A percentile compares a stretch with the other conserved stretches of the same genome.
Conservation (phyloP, 1,140 invertebrate genomes). For the Neelides sp. region DNA sequence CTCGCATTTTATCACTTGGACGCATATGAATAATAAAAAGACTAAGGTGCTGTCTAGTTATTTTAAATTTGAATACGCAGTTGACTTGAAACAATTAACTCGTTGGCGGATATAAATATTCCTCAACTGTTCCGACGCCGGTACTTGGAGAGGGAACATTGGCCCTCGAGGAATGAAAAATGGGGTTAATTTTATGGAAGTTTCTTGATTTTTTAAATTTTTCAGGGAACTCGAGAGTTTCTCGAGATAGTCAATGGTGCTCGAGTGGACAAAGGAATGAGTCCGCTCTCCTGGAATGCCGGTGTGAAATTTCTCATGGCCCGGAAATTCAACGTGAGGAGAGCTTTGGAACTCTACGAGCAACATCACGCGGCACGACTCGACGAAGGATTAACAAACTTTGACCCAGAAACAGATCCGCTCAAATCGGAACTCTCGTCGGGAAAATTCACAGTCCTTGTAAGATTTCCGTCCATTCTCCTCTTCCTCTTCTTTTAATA, state of each 20-base stretch:
- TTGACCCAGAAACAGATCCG: slow-evolving; percentile 67
- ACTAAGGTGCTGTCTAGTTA: too few relatives aligned
- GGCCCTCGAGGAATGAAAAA: slow-evolving; percentile 1
- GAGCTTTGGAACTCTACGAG: slow-evolving; percentile 75
- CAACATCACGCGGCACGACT: slow-evolving; percentile 78
- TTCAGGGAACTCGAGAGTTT: slow-evolving; percentile 63
- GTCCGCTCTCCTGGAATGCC: slow-evolving; percentile 57
- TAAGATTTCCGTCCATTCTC: slow-evolving; percentile 43
- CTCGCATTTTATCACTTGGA: too few relatives aligned
- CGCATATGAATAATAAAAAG: too few relatives aligned
- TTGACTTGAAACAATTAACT: too few relatives aligned
- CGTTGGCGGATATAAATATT: neutral
- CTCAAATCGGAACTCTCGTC: slow-evolving; percentile 74
- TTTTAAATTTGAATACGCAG: too few relatives aligned
- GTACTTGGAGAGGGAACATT: neutral
- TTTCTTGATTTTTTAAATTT: slow-evolving; percentile 31
- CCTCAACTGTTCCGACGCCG: neutral
- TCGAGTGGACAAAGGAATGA: slow-evolving; percentile 44
- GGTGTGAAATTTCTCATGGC: slow-evolving; percentile 92
- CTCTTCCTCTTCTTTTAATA: too few relatives aligned
- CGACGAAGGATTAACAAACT: slow-evolving; percentile 66
- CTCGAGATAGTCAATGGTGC: slow-evolving; percentile 57
- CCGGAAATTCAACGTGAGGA: slow-evolving; percentile 81
- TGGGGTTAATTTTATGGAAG: slow-evolving; percentile 5
- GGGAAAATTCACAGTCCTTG: slow-evolving; percentile 93